Percentiles rank a stretch among this genome's conserved stretches.
phyloP scores from a whole-genome alignment of 2,888 invertebrate genomes.

The Eupithecia abbreviata region DNA sequence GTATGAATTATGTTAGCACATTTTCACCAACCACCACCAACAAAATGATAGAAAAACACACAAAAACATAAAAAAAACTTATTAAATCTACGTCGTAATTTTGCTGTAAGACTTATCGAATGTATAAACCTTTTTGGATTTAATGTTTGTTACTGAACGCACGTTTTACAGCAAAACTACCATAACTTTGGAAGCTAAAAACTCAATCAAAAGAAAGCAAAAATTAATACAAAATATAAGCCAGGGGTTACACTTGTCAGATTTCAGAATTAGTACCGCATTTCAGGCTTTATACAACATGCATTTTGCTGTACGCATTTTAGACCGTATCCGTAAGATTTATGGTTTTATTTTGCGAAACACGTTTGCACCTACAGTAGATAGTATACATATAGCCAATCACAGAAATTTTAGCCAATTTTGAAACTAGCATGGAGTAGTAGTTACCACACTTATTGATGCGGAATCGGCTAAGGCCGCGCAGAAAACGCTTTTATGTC shows the following conservation, averaged over 20 bases:
- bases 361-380: background rate
- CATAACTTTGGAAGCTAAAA: constrained; percentile 43
- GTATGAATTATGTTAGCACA: constrained; percentile 82
- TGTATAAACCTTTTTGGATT: background rate
- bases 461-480: background rate
- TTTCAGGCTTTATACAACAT: constrained; percentile 37
- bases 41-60: constrained; percentile 54
- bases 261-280: constrained; percentile 43
- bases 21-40: constrained; percentile 84
- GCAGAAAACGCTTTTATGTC: background rate
- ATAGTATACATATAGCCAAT: background rate
- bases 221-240: constrained; percentile 42
- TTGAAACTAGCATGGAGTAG: background rate
- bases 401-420: background rate
- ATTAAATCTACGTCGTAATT: constrained; percentile 11
- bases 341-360: background rate
- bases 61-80: constrained; percentile 34
- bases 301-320: constrained; percentile 25
- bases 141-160: constrained; percentile 23
- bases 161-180: constrained; percentile 37
- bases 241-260: constrained; percentile 54
- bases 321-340: background rate
- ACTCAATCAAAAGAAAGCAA: constrained; percentile 48
- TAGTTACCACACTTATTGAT: background rate
- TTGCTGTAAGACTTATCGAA: constrained; percentile 37